Percentiles rank a stretch among this genome's conserved stretches.
phyloP scores from a whole-genome alignment of 2,888 invertebrate species.

The Leuctra nigra region DNA sequence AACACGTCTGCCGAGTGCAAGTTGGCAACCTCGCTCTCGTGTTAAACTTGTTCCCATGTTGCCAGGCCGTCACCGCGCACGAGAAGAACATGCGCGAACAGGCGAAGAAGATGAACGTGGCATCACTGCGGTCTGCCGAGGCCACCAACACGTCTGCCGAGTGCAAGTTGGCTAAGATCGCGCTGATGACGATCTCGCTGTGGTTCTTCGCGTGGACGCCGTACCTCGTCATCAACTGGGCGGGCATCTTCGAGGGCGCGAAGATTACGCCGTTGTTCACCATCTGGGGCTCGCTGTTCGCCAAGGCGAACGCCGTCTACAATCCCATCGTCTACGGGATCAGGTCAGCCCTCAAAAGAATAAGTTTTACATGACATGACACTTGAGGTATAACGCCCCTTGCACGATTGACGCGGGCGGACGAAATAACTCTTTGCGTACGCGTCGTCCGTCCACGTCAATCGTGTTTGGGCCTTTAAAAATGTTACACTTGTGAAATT shows the following conservation, averaged over 20 bases:
- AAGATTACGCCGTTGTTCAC: conserved; percentile 72
- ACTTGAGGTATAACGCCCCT: no score
- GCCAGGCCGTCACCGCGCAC: conserved; percentile 73
- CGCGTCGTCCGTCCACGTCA: no score
- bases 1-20: no score
- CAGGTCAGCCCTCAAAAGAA: no score
- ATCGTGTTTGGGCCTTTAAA: no score
- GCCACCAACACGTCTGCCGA: conserved; percentile 73
- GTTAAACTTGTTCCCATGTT: no score
- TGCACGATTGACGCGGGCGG: no score
- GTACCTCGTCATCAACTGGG: conserved; percentile 73
- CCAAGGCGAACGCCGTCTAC: conserved; percentile 85
- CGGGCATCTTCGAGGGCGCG: conserved; percentile 68
- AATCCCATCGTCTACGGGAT: conserved; percentile 89
- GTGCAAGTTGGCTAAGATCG: conserved; percentile 83
- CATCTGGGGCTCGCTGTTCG: conserved; percentile 86
- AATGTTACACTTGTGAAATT: no score
- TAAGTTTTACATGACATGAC: no score
- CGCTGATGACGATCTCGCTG: conserved; percentile 79
- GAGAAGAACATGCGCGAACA: conserved; percentile 83
- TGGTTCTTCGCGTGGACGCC: conserved; percentile 95
- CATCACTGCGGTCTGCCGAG: conserved; percentile 74
- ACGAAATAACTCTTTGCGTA: no score
- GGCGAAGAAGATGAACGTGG: conserved; percentile 91
- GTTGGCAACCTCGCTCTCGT: neutral